Evolutionary conservation across 2,797 vertebrate genomes (phyloP).

Genomic region (Ficedula albicollis): DNA sequence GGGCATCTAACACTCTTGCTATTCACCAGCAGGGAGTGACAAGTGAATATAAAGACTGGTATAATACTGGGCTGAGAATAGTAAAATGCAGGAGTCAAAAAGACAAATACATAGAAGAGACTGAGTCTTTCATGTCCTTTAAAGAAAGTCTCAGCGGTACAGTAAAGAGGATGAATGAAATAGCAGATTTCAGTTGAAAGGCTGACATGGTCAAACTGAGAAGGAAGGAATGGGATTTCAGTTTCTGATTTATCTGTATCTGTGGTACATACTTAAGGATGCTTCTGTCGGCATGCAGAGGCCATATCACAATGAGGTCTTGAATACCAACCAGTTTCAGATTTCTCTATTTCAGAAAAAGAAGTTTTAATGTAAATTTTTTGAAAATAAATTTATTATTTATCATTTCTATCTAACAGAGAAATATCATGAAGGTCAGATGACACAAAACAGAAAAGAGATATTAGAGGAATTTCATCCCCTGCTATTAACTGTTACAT

Average conservation of each 20-base stretch:
- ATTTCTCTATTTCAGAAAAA: neutral
- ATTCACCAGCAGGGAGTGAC: accelerated
- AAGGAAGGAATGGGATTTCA: neutral
- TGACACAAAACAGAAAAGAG: neutral
- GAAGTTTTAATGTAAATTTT: neutral
- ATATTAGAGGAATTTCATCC: neutral
- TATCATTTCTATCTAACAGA: neutral
- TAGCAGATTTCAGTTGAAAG: neutral
- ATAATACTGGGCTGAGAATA: neutral
- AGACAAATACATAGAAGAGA: neutral
- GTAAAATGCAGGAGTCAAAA: neutral
- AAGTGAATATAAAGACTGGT: neutral
- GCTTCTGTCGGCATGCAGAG: neutral
- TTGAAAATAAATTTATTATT: neutral
- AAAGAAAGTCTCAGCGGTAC: neutral
- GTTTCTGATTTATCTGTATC: neutral
- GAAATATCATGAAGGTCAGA: neutral
- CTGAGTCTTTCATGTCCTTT: neutral
- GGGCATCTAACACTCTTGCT: neutral
- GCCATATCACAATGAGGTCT: neutral
- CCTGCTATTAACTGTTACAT: neutral
- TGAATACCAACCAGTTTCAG: neutral
- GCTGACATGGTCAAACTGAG: neutral
- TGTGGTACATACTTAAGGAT: neutral
- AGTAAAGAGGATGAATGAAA: neutral